Percentiles rank a stretch among this genome's conserved stretches.
Evolutionary conservation across 2,797 vertebrate species (phyloP).

Genomic region (Cirrhinus molitorella): DNA sequence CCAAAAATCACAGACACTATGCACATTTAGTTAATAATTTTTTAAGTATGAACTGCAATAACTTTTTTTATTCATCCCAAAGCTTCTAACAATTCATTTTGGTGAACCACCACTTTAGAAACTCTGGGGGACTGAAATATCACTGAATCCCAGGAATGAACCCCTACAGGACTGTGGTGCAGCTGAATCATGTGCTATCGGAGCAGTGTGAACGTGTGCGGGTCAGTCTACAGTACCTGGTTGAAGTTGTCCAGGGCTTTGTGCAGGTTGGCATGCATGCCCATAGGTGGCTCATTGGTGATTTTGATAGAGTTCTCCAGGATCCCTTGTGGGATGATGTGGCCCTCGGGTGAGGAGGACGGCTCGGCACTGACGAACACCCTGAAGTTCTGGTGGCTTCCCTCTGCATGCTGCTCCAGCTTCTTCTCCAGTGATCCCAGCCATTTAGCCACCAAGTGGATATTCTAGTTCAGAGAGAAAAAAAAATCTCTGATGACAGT

Average conservation of each 20-base stretch:
- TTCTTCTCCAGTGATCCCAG: constrained; percentile 89
- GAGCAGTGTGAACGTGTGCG: background rate
- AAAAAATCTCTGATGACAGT: constrained; percentile 12
- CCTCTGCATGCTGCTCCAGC: constrained; percentile 83
- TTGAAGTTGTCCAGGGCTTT: constrained; percentile 94
- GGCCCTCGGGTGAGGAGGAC: constrained; percentile 81
- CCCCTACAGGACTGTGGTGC: background rate
- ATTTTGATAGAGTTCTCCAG: constrained; percentile 95
- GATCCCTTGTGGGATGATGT: constrained; percentile 94
- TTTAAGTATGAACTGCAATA: too few species aligned
- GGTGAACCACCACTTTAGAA: too few species aligned
- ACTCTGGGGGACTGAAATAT: too few species aligned
- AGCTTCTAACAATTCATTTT: too few species aligned
- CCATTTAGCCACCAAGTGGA: constrained; percentile 94
- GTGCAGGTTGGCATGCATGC: constrained; percentile 94
- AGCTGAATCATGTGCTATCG: background rate
- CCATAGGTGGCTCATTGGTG: constrained; percentile 90
- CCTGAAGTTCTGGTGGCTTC: constrained; percentile 84
- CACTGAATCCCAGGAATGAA: too few species aligned
- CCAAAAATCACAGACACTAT: too few species aligned
- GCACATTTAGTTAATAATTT: too few species aligned
- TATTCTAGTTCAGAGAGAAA: constrained; percentile 80
- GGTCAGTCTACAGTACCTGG: constrained; percentile 80
- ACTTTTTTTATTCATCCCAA: too few species aligned
- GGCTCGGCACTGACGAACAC: constrained; percentile 95